These are phyloP conservation scores for Tachysurus vachellii DNA, from an alignment of 2,113 vertebrate genomes.

Conservation along the genomic window DNA sequence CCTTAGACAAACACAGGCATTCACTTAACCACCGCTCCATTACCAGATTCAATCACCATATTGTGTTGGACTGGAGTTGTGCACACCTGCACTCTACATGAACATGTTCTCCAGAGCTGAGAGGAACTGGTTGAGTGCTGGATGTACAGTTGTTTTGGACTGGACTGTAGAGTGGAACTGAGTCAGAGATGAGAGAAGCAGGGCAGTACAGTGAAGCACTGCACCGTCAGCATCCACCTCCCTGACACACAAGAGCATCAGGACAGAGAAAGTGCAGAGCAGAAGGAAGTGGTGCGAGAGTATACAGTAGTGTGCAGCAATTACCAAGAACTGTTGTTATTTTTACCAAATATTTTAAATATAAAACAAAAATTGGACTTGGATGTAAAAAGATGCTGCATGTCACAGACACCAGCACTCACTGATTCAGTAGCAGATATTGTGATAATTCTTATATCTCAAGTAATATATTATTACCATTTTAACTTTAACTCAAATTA, in stretches of 20 bases:
- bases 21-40: neutral
- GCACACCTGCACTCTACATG: neutral
- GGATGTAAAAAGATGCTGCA: neutral
- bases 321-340: neutral
- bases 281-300: neutral
- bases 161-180: conserved; percentile 27
- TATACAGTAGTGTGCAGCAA: neutral
- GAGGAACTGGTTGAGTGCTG: neutral
- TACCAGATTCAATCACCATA: neutral
- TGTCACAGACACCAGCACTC: neutral
- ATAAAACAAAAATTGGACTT: neutral
- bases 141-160: neutral
- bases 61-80: neutral
- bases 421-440: neutral
- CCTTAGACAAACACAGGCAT: too few relatives aligned
- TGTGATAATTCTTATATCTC: neutral
- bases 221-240: conserved; percentile 25
- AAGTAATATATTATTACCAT: neutral
- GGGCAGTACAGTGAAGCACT: conserved; percentile 13
- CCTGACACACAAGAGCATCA: neutral
- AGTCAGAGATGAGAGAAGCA: conserved; percentile 39
- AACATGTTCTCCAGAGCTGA: neutral
- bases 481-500: neutral
- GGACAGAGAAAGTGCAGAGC: conserved; percentile 17
- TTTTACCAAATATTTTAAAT: neutral